Conservation (phyloP, 1,140 invertebrate species). For the Teleopsis dalmanni region DNA sequence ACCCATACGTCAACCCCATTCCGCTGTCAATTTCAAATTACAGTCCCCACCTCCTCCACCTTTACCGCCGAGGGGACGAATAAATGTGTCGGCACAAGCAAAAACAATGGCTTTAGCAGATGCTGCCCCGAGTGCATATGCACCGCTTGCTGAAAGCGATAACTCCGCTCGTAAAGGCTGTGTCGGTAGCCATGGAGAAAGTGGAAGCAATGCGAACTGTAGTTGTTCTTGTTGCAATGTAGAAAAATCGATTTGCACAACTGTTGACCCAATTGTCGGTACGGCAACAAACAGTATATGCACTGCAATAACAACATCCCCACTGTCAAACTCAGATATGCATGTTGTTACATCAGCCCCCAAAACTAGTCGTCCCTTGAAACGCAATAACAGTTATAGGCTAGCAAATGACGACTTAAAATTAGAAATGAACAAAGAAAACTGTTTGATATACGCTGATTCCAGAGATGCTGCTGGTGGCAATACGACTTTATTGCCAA, state of each 20-base stretch:
- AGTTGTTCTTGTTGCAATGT: conserved; percentile 5
- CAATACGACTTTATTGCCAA: background rate
- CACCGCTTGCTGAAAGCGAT: background rate
- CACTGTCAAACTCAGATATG: conserved; percentile 5
- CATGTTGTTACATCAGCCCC: conserved; percentile 1
- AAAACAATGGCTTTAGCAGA: conserved; percentile 1
- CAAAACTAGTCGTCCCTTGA: conserved; percentile 46
- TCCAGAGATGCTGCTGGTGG: too few relatives aligned
- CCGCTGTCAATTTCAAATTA: too few relatives aligned
- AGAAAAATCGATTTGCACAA: conserved; percentile 27
- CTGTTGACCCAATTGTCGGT: conserved; percentile 35
- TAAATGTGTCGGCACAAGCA: background rate
- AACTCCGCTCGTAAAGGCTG: background rate
- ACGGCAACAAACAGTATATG: conserved; percentile 7
- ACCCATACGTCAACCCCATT: too few relatives aligned
- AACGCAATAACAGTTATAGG: conserved; percentile 78
- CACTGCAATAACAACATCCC: conserved; percentile 10
- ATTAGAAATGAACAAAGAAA: conserved; percentile 39
- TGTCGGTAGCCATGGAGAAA: background rate
- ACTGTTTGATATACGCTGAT: conserved; percentile 18
- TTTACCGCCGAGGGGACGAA: background rate
- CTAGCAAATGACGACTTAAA: conserved; percentile 58
- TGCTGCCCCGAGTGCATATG: background rate
- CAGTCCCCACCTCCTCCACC: conserved; percentile 1
- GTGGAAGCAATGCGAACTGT: background rate